Percentiles rank a stretch among this genome's conserved stretches.
These are phyloP conservation scores for Pterocles gutturalis DNA, from an alignment of 2,113 vertebrate species.

Conservation along the genomic window DNA sequence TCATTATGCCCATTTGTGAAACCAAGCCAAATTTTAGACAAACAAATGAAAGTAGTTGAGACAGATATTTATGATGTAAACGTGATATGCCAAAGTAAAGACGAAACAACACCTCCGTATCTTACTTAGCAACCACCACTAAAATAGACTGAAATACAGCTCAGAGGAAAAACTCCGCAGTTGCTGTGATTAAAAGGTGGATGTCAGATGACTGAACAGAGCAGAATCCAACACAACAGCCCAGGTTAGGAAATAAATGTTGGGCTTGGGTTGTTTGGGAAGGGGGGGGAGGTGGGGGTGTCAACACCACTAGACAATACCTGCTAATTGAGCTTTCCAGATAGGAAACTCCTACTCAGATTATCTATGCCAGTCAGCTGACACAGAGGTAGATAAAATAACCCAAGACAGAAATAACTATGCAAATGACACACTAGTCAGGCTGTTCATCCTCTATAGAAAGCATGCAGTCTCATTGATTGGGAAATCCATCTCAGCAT, in stretches of 20 bases:
- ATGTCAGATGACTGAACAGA: background rate
- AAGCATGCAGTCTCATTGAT: background rate
- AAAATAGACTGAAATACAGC: background rate
- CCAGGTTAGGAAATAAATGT: background rate
- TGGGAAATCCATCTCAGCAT: background rate
- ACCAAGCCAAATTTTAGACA: conserved; percentile 57
- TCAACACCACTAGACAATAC: background rate
- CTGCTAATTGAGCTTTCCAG: background rate
- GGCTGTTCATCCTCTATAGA: background rate
- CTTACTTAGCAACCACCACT: background rate
- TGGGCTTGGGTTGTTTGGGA: accelerated
- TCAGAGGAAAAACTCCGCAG: background rate
- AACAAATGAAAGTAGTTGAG: background rate
- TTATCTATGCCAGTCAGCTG: background rate
- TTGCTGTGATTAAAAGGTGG: background rate
- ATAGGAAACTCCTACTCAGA: background rate
- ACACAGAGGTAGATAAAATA: background rate
- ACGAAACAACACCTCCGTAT: background rate
- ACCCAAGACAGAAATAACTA: background rate
- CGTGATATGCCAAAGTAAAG: background rate
- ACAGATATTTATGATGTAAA: conserved; percentile 2
- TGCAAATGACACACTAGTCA: background rate
- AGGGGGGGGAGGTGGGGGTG: background rate
- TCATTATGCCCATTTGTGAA: conserved; percentile 19
- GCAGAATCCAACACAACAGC: background rate